Percentiles rank a stretch among this genome's conserved stretches.
These are phyloP conservation scores for Manis javanica DNA, from an alignment of 2,797 vertebrate genomes.

Conservation along the genomic window DNA sequence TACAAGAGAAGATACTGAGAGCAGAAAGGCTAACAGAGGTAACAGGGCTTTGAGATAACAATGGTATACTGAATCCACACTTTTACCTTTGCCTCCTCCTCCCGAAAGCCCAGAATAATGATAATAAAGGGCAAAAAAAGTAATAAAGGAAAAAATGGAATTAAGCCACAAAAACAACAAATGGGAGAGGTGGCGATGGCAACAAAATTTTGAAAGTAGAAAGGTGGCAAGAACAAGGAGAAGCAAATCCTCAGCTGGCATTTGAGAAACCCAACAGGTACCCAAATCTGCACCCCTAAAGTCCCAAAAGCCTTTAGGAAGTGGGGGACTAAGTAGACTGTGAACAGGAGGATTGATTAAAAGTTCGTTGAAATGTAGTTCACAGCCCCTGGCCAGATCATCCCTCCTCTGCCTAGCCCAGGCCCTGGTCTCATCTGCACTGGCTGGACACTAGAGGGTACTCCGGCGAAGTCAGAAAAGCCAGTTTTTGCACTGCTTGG, in stretches of 20 bases:
- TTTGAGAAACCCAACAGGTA: not conserved
- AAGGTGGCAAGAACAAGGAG: not conserved
- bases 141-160: not conserved
- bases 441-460: not conserved
- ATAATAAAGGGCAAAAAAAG: not conserved
- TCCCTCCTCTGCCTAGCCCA: not conserved
- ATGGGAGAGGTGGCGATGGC: not conserved
- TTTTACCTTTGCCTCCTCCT: not conserved
- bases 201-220: not conserved
- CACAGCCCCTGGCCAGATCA: not conserved
- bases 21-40: not conserved
- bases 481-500: not conserved
- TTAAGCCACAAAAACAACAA: not conserved
- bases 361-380: not conserved
- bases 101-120: not conserved
- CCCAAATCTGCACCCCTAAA: not conserved
- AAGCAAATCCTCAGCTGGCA: not conserved
- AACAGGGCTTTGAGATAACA: not conserved
- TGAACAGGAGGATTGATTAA: not conserved
- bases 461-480: not conserved
- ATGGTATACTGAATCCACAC: not conserved
- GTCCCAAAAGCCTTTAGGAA: not conserved
- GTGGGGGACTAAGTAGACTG: not conserved
- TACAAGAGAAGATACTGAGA: not conserved
- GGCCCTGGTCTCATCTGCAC: not conserved